A percentile compares a stretch with the other conserved stretches of the same genome.
These are phyloP conservation scores for Oncorhynchus kisutch DNA, from an alignment of 2,113 vertebrate species.

Conservation along the genomic window DNA sequence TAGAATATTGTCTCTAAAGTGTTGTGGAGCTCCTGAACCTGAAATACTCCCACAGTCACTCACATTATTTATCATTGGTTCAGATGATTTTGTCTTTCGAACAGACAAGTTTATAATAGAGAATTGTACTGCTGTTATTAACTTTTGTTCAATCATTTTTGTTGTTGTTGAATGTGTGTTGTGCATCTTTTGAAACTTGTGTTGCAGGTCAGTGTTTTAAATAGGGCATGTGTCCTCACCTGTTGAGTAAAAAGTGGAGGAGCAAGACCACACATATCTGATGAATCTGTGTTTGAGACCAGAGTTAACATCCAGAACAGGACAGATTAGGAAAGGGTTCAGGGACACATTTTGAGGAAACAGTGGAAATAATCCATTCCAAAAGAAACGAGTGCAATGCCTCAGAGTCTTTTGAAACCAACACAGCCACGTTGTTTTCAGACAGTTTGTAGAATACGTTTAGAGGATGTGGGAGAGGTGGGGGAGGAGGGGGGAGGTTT, in stretches of 20 bases:
- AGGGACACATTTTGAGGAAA: neutral
- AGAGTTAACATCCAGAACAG: constrained; percentile 41
- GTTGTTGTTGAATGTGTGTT: constrained; percentile 30
- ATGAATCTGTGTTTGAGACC: constrained; percentile 46
- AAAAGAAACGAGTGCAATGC: neutral
- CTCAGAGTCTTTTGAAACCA: neutral
- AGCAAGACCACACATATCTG: constrained; percentile 49
- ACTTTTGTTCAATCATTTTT: neutral
- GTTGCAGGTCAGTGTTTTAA: constrained; percentile 67
- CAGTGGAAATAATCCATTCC: constrained; percentile 4
- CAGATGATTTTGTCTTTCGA: too few relatives aligned
- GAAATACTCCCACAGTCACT: too few relatives aligned
- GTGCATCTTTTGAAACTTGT: constrained; percentile 46
- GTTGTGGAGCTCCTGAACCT: too few relatives aligned
- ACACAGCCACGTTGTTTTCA: neutral
- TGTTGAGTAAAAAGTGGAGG: constrained; percentile 64
- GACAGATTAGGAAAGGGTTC: constrained; percentile 37
- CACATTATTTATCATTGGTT: neutral
- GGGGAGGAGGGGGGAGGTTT: constrained; percentile 12
- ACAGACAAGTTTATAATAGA: neutral
- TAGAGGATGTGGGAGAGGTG: constrained; percentile 3
- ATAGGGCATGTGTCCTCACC: constrained; percentile 69
- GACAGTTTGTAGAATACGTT: neutral
- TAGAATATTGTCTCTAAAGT: too few relatives aligned
- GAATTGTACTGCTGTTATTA: neutral